Evolutionary conservation across 2,113 vertebrate genomes (phyloP).

Genomic region (Vulpes lagopus): DNA sequence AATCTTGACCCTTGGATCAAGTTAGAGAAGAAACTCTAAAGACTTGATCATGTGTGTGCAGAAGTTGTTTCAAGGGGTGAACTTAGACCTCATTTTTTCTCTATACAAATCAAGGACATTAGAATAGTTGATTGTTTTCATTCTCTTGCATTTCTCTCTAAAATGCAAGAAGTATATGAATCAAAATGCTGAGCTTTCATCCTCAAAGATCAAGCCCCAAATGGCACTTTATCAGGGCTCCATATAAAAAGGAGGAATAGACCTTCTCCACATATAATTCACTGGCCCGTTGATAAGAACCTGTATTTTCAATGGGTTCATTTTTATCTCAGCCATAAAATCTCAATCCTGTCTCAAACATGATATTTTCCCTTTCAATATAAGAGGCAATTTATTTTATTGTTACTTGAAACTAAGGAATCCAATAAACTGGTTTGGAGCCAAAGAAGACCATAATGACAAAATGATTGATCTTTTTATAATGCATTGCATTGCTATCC

Average conservation of each 20-base stretch:
- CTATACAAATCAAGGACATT: background rate
- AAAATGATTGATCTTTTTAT: constrained; percentile 81
- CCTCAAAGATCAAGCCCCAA: constrained; percentile 28
- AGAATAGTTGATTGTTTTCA: background rate
- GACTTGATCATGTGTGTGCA: background rate
- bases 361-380: constrained; percentile 77
- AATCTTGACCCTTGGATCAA: background rate
- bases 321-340: constrained; percentile 76
- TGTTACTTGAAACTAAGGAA: constrained; percentile 79
- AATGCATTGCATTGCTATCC: constrained; percentile 65
- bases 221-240: background rate
- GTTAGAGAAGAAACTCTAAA: background rate
- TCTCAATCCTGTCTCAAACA: constrained; percentile 72
- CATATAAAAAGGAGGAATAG: background rate
- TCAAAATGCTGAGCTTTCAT: background rate
- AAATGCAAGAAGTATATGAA: constrained; percentile 44
- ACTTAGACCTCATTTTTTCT: background rate
- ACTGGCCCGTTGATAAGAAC: constrained; percentile 50
- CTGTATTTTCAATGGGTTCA: constrained; percentile 66
- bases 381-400: constrained; percentile 81
- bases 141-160: background rate
- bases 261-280: constrained; percentile 19
- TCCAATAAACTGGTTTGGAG: constrained; percentile 75
- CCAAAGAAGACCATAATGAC: constrained; percentile 76
- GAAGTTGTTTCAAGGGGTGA: background rate